Base-by-base conservation (phyloP, 2,113 vertebrate genomes). In the Glaucidium brasilianum region DNA sequence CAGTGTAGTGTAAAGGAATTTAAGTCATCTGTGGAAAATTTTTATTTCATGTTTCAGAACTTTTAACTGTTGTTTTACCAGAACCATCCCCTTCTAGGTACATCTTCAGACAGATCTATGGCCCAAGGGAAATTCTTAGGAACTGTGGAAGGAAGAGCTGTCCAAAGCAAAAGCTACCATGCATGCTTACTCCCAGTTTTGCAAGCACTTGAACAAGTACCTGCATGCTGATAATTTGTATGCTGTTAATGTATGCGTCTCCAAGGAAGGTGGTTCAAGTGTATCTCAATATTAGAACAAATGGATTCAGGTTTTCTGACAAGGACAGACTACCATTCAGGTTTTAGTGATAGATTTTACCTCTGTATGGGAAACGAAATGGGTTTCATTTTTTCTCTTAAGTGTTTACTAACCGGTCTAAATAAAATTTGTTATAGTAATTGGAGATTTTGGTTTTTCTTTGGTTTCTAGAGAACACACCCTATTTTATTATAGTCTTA, bases 1-100 rank as follows among this genome's bases (percentile, higher is more conserved):
- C 95, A 90, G 62, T 55, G 86, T 91, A 85, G 90, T 71, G 23
- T 90, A 84, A 96, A 93, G 84, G 37, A 32, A 88, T 88, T 78
- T 89, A 66, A 56, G 79, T 85, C 80, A 43, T 34, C 63, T 78
- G 5, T 50, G 34, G 72, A 84, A 96, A 90, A 68, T 35, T 56
- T 43, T 49, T 68, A 45, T 64, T 71, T 83, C 9, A 10, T 18
- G 3, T 73, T 73, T 81, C 55, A n/a, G 62, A 91, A 93, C 66
- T 80, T 92, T 52, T 59, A 78, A 39, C 52, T 49, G 26, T 34
- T 88, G 21, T 66, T 78, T 88, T 84, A 45, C 29, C 76, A 69
- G 53, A 94, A 56, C 47, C 13, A 35, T 63, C 39, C 63, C 30
- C 29, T 96, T 95, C 76, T 43, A 81, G 55, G 34, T 60, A 18